phyloP scores from a whole-genome alignment of 1,140 invertebrate species.

The Formica exsecta region DNA sequence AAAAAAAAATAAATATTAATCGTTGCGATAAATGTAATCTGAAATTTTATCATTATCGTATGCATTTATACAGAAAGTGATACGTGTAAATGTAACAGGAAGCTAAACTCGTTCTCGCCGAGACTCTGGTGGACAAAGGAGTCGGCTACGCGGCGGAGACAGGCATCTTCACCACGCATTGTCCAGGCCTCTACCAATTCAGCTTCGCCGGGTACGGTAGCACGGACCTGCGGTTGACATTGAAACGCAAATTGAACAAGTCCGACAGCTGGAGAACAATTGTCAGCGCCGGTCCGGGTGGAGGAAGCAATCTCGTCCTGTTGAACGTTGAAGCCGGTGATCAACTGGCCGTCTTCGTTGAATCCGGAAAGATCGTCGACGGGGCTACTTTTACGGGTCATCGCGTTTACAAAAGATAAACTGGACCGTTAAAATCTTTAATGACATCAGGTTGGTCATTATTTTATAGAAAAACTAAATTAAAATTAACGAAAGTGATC shows the following conservation, averaged over 20 bases:
- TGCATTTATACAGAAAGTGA: not conserved
- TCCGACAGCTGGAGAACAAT: constrained; percentile 82
- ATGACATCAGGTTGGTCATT: not conserved
- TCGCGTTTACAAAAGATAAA: constrained; percentile 76
- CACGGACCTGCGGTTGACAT: constrained; percentile 79
- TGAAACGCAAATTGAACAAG: constrained; percentile 83
- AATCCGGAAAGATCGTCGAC: constrained; percentile 79
- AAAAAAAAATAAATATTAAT: not conserved
- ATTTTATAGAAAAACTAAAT: not conserved
- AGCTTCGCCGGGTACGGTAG: constrained; percentile 85
- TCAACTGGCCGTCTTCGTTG: constrained; percentile 83
- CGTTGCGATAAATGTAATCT: too few relatives aligned
- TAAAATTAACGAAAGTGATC: not conserved
- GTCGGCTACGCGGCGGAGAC: constrained; percentile 86
- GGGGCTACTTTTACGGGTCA: constrained; percentile 85
- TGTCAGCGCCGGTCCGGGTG: constrained; percentile 78
- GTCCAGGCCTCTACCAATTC: constrained; percentile 87
- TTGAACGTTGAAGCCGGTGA: constrained; percentile 84
- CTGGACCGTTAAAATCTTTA: not conserved
- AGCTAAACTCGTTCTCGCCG: constrained; percentile 74
- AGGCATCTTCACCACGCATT: constrained; percentile 86
- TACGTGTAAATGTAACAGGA: constrained; percentile 71
- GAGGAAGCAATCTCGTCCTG: constrained; percentile 84
- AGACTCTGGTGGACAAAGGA: constrained; percentile 85
- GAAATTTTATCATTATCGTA: not conserved